Evolutionary conservation across 2,113 vertebrate species (phyloP).

Genomic region (Tenebrosternarchus preto): DNA sequence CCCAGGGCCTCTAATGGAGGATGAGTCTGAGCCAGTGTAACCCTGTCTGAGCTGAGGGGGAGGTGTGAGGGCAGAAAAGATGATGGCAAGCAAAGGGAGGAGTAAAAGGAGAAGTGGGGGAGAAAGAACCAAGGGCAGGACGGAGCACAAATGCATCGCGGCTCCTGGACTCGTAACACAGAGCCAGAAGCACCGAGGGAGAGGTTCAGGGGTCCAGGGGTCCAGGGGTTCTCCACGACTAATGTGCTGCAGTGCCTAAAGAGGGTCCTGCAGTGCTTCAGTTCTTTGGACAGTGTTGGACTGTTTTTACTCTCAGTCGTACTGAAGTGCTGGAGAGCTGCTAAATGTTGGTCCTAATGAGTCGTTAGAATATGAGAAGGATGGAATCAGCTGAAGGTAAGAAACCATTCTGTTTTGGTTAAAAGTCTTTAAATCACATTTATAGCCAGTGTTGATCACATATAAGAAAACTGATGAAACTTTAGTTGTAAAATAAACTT

Average conservation of each 20-base stretch:
- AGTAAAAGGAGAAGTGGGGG: background rate
- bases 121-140: slow-evolving; percentile 4
- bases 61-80: slow-evolving; percentile 35
- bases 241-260: too few species aligned
- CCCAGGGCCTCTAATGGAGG: slow-evolving; percentile 94
- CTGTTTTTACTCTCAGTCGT: too few species aligned
- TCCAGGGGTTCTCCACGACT: background rate
- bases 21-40: slow-evolving; percentile 90
- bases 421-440: background rate
- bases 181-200: background rate
- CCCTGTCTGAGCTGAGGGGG: slow-evolving; percentile 87
- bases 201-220: background rate
- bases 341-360: too few species aligned
- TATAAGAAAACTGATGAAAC: too few species aligned
- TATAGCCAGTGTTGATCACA: too few species aligned
- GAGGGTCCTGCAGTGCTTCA: too few species aligned
- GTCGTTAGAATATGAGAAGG: background rate
- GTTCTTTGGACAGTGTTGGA: too few species aligned
- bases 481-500: too few species aligned
- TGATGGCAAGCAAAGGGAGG: slow-evolving; percentile 41
- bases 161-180: background rate
- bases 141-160: background rate
- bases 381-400: slow-evolving; percentile 9
- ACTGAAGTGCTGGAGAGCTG: too few species aligned
- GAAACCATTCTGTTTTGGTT: background rate